phyloP scores from a whole-genome alignment of 2,888 invertebrate genomes.

The Troglohyphantes excavatus region DNA sequence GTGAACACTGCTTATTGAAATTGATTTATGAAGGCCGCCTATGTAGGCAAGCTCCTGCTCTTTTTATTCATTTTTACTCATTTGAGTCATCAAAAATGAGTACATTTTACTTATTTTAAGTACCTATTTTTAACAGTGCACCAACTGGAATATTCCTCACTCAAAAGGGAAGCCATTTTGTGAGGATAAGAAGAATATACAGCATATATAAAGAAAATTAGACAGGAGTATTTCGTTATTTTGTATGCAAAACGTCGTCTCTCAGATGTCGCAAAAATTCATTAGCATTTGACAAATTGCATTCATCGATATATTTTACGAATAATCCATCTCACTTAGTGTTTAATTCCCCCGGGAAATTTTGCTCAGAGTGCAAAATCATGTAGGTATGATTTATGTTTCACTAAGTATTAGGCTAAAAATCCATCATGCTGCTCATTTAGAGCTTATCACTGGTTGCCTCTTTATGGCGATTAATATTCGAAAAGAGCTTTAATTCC shows the following conservation, averaged over 20 bases:
- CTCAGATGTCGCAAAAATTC: not conserved
- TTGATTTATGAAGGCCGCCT: no score
- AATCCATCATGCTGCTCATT: not conserved
- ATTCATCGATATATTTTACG: not conserved
- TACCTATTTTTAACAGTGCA: no score
- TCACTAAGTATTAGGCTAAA: not conserved
- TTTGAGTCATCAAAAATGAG: no score
- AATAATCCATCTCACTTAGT: conserved; percentile 22
- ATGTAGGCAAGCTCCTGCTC: no score
- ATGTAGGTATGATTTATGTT: conserved; percentile 19
- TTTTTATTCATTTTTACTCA: no score
- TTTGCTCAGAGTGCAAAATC: conserved; percentile 12
- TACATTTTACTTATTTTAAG: no score
- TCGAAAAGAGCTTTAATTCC: not conserved
- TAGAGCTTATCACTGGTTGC: not conserved
- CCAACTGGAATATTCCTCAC: no score
- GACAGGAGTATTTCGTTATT: no score
- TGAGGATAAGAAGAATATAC: no score
- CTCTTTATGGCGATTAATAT: not conserved
- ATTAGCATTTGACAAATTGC: not conserved
- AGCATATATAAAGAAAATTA: no score
- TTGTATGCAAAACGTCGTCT: not conserved
- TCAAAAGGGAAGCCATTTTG: no score
- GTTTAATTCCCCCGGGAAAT: not conserved
- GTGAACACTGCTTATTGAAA: no score